Conservation (phyloP, 37 sponge, comb jelly and placozoan genomes). For the Halichondria panicea region DNA sequence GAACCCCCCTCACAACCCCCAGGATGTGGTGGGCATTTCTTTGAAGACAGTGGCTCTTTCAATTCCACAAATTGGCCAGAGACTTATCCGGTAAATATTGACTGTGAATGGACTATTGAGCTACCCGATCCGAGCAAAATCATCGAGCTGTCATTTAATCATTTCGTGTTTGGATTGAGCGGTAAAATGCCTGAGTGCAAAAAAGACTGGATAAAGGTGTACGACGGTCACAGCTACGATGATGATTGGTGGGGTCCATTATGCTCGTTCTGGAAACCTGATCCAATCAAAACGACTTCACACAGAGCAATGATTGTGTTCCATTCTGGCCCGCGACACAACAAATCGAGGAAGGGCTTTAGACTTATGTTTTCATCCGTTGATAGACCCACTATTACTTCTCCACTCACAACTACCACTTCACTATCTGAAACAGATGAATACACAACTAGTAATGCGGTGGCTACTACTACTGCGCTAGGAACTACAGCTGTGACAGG, state of each 20-base stretch:
- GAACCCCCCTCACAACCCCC: no score
- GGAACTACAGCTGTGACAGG: no score
- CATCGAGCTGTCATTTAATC: constrained; percentile 20
- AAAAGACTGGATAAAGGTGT: constrained; percentile 23
- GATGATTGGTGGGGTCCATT: background rate
- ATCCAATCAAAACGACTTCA: background rate
- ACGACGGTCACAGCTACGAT: background rate
- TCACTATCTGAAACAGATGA: no score
- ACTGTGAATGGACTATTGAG: constrained; percentile 56
- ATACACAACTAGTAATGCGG: no score
- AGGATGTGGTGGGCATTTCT: constrained; percentile 26
- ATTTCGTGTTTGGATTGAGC: constrained; percentile 1
- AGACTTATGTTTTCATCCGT: background rate
- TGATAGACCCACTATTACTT: background rate
- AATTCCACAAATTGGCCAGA: constrained; percentile 28
- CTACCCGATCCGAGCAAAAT: constrained; percentile 8
- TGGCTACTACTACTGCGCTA: no score
- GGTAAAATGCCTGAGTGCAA: constrained; percentile 12
- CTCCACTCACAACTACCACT: no score
- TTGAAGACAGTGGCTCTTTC: constrained; percentile 5
- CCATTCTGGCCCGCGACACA: constrained; percentile 10
- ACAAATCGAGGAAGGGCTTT: constrained; percentile 7
- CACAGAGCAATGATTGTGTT: constrained; percentile 4
- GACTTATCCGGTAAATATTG: constrained; percentile 15
- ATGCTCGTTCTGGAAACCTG: background rate